Conservation (phyloP, 2,888 invertebrate genomes). For the Apoderus coryli region DNA sequence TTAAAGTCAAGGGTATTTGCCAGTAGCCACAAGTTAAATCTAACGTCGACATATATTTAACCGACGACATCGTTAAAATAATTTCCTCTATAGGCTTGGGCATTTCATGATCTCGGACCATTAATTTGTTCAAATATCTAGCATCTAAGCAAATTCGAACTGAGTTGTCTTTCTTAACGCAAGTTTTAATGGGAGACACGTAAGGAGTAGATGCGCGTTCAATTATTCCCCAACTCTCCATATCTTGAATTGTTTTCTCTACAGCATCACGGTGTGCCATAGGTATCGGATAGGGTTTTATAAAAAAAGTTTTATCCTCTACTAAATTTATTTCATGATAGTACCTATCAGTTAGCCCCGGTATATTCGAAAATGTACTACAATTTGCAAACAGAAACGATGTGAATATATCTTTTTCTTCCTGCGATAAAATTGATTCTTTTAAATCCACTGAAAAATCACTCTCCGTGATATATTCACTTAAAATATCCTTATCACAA, state of each 20-base stretch:
- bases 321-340: constrained; percentile 7
- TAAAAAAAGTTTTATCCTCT: constrained; percentile 6
- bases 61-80: constrained; percentile 13
- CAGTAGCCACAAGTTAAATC: constrained; percentile 20
- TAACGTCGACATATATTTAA: constrained; percentile 13
- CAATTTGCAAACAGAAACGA: background rate
- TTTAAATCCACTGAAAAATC: no score
- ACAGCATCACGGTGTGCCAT: constrained; percentile 9
- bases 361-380: constrained; percentile 7
- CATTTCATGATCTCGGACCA: constrained; percentile 11
- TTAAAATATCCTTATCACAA: no score
- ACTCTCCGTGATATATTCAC: no score
- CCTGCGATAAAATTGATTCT: no score
- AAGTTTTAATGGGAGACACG: constrained; percentile 3
- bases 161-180: constrained; percentile 6
- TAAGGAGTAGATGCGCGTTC: constrained; percentile 9
- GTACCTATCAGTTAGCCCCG: constrained; percentile 8
- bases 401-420: background rate
- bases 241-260: constrained; percentile 1
- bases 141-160: constrained; percentile 10
- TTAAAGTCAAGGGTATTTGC: constrained; percentile 15
- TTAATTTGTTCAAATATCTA: constrained; percentile 9
- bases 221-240: constrained; percentile 9
- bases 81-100: constrained; percentile 14
- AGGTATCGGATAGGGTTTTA: constrained; percentile 10